Evolutionary conservation across 2,888 invertebrate species (phyloP).

Genomic region (Phengaris alcon): DNA sequence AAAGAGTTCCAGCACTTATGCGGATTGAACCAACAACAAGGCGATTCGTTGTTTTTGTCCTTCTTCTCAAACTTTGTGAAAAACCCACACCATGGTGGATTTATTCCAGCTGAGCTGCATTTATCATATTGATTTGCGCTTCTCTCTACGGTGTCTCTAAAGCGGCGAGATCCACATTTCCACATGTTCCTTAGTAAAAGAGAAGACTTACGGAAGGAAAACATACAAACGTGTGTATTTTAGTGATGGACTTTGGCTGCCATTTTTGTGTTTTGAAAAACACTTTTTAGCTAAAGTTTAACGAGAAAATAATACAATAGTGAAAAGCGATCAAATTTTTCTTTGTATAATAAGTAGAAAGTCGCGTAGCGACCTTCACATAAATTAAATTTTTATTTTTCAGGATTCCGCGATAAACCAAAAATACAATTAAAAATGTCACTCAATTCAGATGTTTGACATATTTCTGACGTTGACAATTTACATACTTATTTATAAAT

Average conservation of each 20-base stretch:
- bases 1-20: conserved; percentile 52
- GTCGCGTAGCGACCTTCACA: conserved; percentile 11
- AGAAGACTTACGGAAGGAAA: conserved; percentile 10
- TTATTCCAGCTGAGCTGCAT: conserved; percentile 62
- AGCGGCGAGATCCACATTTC: conserved; percentile 76
- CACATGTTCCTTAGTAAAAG: conserved; percentile 59
- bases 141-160: conserved; percentile 72
- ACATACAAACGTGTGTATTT: conserved; percentile 15
- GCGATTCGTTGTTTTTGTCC: conserved; percentile 47
- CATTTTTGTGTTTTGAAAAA: conserved; percentile 10
- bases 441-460: too few species aligned
- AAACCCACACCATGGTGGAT: conserved; percentile 47
- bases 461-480: background rate
- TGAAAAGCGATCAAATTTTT: background rate
- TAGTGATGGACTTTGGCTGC: conserved; percentile 8
- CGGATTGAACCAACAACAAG: conserved; percentile 55
- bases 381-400: conserved; percentile 1
- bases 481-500: too few species aligned
- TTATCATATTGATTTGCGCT: conserved; percentile 72
- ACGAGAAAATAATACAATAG: background rate
- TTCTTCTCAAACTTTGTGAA: conserved; percentile 51
- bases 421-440: background rate
- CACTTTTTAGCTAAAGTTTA: background rate
- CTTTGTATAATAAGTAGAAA: background rate
- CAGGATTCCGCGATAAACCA: background rate